Conservation (phyloP, 2,113 vertebrate genomes). For the Caloenas nicobarica region DNA sequence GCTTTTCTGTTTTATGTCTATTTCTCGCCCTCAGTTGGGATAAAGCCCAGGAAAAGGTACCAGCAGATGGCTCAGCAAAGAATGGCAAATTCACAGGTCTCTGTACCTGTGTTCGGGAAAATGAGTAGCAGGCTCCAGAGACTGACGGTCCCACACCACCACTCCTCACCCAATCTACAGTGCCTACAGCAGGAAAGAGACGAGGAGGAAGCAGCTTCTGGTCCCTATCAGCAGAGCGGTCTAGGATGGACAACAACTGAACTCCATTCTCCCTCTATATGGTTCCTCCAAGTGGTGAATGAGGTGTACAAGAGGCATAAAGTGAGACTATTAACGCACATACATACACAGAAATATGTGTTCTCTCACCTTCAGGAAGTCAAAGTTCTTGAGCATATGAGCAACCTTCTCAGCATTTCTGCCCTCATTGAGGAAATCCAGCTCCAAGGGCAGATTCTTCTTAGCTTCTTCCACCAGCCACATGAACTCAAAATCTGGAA, state of each 20-base stretch:
- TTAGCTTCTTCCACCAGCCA: slow-evolving; percentile 98
- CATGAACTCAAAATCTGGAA: slow-evolving; percentile 95
- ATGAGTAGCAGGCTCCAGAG: background rate
- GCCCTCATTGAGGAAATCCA: slow-evolving; percentile 96
- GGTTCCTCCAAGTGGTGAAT: background rate
- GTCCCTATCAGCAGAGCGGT: background rate
- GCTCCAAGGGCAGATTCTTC: slow-evolving; percentile 93
- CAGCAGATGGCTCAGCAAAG: background rate
- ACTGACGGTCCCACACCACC: background rate
- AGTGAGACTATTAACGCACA: background rate
- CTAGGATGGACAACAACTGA: background rate
- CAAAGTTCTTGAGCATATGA: slow-evolving; percentile 84
- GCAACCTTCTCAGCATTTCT: slow-evolving; percentile 92
- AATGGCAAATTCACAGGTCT: background rate
- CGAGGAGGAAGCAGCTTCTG: background rate
- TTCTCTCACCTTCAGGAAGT: slow-evolving; percentile 86
- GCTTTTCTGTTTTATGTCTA: background rate
- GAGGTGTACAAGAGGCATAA: background rate
- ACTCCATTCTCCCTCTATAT: background rate
- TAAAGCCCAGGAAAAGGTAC: background rate
- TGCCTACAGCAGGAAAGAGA: background rate
- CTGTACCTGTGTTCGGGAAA: background rate
- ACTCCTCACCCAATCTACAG: background rate
- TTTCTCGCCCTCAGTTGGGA: background rate
- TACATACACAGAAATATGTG: background rate